These are phyloP conservation scores for Coronaproctus castanopsis DNA, from an alignment of 2,888 invertebrate species.

Conservation along the genomic window DNA sequence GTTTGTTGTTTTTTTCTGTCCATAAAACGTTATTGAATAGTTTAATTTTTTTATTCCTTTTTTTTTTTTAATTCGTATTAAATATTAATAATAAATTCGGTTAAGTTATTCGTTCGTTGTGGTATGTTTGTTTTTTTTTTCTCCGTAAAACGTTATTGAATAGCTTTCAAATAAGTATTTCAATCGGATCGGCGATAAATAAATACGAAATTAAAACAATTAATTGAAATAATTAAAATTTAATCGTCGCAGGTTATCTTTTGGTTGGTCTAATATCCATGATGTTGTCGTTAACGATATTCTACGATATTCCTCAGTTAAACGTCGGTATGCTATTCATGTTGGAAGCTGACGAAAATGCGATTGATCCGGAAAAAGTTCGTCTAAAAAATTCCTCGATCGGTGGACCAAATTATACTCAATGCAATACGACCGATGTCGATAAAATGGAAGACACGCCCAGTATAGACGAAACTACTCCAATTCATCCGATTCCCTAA, in stretches of 20 bases:
- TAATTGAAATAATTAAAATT: no score
- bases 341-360: constrained; percentile 33
- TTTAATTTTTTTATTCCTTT: no score
- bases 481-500: constrained; percentile 33
- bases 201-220: no score
- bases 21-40: no score
- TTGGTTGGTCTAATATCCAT: constrained; percentile 58
- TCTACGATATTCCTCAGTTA: constrained; percentile 75
- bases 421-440: constrained; percentile 29
- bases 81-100: no score
- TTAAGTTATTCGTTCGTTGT: no score
- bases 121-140: no score
- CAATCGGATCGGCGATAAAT: no score
- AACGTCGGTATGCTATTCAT: constrained; percentile 63
- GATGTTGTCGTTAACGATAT: constrained; percentile 63
- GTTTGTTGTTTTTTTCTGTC: no score
- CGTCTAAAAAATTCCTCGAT: constrained; percentile 36
- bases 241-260: constrained; percentile 59
- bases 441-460: constrained; percentile 27
- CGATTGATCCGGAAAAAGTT: constrained; percentile 43
- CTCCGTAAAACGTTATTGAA: no score
- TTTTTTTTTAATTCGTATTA: no score
- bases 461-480: constrained; percentile 46
- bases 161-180: no score
- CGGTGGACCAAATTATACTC: constrained; percentile 29